These are phyloP conservation scores for Exocentrus adspersus DNA, from an alignment of 2,888 invertebrate genomes.

Conservation along the genomic window DNA sequence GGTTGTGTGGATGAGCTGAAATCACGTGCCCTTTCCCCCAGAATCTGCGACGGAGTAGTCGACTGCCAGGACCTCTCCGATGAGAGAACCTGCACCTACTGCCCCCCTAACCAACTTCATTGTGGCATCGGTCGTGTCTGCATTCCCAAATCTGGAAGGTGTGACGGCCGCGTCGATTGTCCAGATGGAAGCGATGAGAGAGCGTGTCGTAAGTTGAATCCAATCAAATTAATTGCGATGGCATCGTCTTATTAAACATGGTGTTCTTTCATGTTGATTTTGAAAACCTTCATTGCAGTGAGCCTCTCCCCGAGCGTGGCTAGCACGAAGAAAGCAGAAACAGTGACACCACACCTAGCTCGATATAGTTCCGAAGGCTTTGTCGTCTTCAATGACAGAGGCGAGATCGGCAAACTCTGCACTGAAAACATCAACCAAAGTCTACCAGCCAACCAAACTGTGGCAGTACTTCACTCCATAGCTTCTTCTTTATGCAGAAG, in stretches of 20 bases:
- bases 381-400: slow-evolving; percentile 86
- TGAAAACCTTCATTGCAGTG: slow-evolving; percentile 69
- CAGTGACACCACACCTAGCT: slow-evolving; percentile 75
- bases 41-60: slow-evolving; percentile 86
- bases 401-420: slow-evolving; percentile 82
- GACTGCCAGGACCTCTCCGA: slow-evolving; percentile 88
- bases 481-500: slow-evolving; percentile 82
- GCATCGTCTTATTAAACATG: too few species aligned
- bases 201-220: slow-evolving; percentile 77
- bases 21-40: slow-evolving; percentile 76
- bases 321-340: slow-evolving; percentile 70
- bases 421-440: slow-evolving; percentile 79
- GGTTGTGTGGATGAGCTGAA: slow-evolving; percentile 81
- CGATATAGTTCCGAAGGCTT: slow-evolving; percentile 81
- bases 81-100: slow-evolving; percentile 83
- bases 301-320: slow-evolving; percentile 78
- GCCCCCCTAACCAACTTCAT: slow-evolving; percentile 76
- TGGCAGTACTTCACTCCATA: slow-evolving; percentile 70
- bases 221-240: not conserved
- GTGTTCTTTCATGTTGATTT: too few species aligned
- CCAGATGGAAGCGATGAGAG: slow-evolving; percentile 88
- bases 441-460: slow-evolving; percentile 62
- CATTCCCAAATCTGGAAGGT: slow-evolving; percentile 75
- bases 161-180: slow-evolving; percentile 86
- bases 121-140: slow-evolving; percentile 84